phyloP scores from a whole-genome alignment of 2,888 invertebrate species.

The Meteorus colon region DNA sequence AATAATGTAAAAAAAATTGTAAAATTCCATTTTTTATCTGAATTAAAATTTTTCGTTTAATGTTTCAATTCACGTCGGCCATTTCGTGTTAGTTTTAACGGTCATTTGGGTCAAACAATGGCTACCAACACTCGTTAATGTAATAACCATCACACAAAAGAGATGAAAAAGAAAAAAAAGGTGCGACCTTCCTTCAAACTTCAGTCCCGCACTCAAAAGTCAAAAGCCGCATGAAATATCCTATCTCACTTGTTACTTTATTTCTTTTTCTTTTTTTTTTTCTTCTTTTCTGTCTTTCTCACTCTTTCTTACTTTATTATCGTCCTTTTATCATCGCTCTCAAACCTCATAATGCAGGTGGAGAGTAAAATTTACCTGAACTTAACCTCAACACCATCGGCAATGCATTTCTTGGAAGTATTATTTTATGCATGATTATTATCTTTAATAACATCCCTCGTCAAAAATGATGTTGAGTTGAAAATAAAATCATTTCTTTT shows the following conservation, averaged over 20 bases:
- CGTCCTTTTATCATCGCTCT: neutral
- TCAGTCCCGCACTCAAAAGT: slow-evolving; percentile 51
- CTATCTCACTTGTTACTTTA: slow-evolving; percentile 43
- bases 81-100: slow-evolving; percentile 63
- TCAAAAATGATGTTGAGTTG: slow-evolving; percentile 37
- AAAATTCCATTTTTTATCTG: too few species aligned
- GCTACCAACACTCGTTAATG: slow-evolving; percentile 66
- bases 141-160: slow-evolving; percentile 63
- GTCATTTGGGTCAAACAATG: slow-evolving; percentile 69
- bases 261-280: slow-evolving; percentile 45
- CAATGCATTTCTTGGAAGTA: slow-evolving; percentile 59
- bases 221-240: slow-evolving; percentile 49
- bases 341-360: slow-evolving; percentile 49
- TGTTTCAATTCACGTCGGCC: slow-evolving; percentile 51
- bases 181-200: slow-evolving; percentile 58
- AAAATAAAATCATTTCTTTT: slow-evolving; percentile 43
- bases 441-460: slow-evolving; percentile 69
- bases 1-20: too few species aligned
- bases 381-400: slow-evolving; percentile 8
- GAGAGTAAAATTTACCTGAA: slow-evolving; percentile 47
- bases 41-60: too few species aligned
- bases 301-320: neutral
- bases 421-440: slow-evolving; percentile 72
- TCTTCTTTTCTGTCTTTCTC: slow-evolving; percentile 49
- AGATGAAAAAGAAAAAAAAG: slow-evolving; percentile 51